Base-by-base conservation (phyloP, 2,113 vertebrate genomes). In the Lepisosteus osseus region DNA sequence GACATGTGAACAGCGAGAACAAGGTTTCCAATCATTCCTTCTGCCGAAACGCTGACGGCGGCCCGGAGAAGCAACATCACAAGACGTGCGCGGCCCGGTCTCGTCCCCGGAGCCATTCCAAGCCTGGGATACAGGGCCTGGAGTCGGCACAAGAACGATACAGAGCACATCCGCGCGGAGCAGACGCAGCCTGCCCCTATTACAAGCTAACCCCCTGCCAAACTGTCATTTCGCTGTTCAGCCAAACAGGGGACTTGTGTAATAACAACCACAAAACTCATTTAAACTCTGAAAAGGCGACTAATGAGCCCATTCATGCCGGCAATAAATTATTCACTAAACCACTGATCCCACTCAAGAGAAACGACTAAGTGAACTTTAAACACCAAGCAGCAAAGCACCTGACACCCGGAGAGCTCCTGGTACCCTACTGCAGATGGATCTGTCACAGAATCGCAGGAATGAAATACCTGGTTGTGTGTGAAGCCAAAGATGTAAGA, bases 201-300 rank as follows among this genome's bases (percentile, higher is more conserved):
- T 67, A 78, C 78, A 71, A 85, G 83, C 79, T 78, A 72, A 83
- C 72, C 84, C 81, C 86, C 83, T 44, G 8, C 86, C 68, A 29
- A 82, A 84, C 83, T 11, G 14, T 83, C 85, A 90, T 83, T 79
- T 64, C 67, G 77, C 79, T 68, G 0, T 3, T 79, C 73, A 0
- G 63, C 54, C 68, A 72, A 90, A 86, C 86, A 90, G 83, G 87
- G 85, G 85, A 80, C 84, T 72, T 74, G 0, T 74, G 84, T 88
- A 92, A 88, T 84, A 85, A 91, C 84, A 90, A 88, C 88, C 78
- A 56, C 84, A 82, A 79, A 89, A 86, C 86, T 91, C 88, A 89
- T 90, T 93, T 88, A 83, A 89, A 89, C 86, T 89, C 86, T 92
- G 87, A 91, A 92, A 90, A 91, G 90, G 89, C 87, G 83, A 90